Percentiles rank a stretch among this genome's conserved stretches.
These are phyloP conservation scores for Drosophila paramelanica DNA, from an alignment of 2,888 invertebrate genomes.

Conservation along the genomic window DNA sequence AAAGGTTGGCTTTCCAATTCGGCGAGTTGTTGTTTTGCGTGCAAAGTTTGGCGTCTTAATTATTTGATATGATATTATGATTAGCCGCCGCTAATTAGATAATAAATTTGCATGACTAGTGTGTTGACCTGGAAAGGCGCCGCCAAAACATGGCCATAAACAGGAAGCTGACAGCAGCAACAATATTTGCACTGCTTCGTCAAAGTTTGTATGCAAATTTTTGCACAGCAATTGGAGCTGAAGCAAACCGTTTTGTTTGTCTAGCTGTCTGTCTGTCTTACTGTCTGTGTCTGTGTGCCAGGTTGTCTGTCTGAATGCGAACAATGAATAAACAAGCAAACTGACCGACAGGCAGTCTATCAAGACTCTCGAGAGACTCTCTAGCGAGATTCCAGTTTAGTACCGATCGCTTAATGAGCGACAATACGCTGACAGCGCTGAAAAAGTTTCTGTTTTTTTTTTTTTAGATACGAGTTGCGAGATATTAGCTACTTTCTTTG, in stretches of 20 bases:
- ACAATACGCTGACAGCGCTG: conserved; percentile 18
- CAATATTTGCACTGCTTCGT: conserved; percentile 34
- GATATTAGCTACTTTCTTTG: conserved; percentile 54
- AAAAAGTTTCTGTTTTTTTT: conserved; percentile 5
- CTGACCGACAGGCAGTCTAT: conserved; percentile 46
- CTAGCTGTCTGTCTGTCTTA: conserved; percentile 27
- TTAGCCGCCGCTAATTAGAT: conserved; percentile 36
- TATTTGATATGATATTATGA: conserved; percentile 18
- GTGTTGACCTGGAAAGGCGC: conserved; percentile 38
- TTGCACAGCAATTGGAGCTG: conserved; percentile 13
- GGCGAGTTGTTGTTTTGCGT: not conserved
- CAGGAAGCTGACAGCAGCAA: conserved; percentile 56
- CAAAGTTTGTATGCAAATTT: conserved; percentile 70
- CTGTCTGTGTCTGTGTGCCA: conserved; percentile 17
- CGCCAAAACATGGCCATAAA: conserved; percentile 45
- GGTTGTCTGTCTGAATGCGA: conserved; percentile 18
- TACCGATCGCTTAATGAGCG: conserved; percentile 66
- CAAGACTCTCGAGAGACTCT: conserved; percentile 43
- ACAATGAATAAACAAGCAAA: conserved; percentile 7
- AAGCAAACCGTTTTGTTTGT: conserved; percentile 36
- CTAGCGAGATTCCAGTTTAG: conserved; percentile 60
- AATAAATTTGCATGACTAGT: conserved; percentile 27
- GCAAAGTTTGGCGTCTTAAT: conserved; percentile 24
- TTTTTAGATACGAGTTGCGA: conserved; percentile 13
- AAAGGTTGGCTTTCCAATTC: conserved; percentile 1